These are phyloP conservation scores for Adelognathus sp. DNA, from an alignment of 2,888 invertebrate species.

Conservation along the genomic window DNA sequence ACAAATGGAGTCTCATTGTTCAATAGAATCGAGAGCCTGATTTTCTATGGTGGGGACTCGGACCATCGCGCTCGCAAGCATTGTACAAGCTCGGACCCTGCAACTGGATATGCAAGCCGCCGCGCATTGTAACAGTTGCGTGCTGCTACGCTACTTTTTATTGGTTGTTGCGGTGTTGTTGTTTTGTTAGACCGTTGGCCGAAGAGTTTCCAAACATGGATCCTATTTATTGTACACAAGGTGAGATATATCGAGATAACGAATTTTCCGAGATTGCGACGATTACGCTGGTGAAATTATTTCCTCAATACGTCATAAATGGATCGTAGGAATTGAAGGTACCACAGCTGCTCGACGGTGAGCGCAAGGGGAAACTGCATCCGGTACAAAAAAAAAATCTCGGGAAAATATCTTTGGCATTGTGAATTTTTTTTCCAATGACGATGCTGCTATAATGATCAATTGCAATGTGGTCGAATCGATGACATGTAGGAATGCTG, in stretches of 20 bases:
- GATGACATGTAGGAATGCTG: too few relatives aligned
- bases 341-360: constrained; percentile 18
- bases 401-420: neutral
- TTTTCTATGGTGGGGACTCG: constrained; percentile 59
- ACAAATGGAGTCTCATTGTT: constrained; percentile 52
- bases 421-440: neutral
- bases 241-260: constrained; percentile 16
- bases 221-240: constrained; percentile 6
- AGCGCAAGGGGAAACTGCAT: neutral
- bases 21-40: constrained; percentile 55
- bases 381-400: neutral
- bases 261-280: constrained; percentile 25
- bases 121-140: constrained; percentile 17
- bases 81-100: constrained; percentile 40
- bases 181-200: neutral
- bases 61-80: constrained; percentile 13
- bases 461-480: neutral
- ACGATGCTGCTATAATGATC: neutral
- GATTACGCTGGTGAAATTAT: constrained; percentile 39
- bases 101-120: neutral
- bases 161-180: neutral
- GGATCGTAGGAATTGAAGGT: neutral
- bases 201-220: constrained; percentile 22
- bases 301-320: neutral
- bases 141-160: neutral